These are phyloP conservation scores for Brevimyrus niger DNA, from an alignment of 2,113 vertebrate species.

Conservation along the genomic window DNA sequence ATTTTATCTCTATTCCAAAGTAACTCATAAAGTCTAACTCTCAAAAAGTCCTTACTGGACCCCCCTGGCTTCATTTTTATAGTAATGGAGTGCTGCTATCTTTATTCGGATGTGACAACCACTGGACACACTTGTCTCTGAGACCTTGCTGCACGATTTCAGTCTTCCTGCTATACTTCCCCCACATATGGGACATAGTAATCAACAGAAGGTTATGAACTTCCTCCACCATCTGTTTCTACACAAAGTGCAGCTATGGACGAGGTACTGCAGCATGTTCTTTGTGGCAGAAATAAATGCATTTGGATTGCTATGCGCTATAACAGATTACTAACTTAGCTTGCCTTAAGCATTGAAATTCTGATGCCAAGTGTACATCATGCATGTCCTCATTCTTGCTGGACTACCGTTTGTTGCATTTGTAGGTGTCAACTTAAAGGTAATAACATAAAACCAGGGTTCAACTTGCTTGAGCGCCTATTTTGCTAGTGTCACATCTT, in stretches of 20 bases:
- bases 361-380: background rate
- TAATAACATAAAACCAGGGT: background rate
- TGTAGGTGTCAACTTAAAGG: background rate
- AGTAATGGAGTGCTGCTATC: background rate
- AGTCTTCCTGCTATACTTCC: background rate
- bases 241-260: background rate
- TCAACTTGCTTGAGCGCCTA: background rate
- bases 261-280: background rate
- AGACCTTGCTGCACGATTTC: background rate
- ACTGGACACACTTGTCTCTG: background rate
- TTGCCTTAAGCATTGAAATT: background rate
- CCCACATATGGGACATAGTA: background rate
- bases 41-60: background rate
- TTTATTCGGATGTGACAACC: background rate
- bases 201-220: background rate
- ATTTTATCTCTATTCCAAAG: background rate
- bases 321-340: background rate
- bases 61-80: background rate
- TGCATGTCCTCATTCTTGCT: background rate
- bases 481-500: background rate
- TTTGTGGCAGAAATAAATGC: background rate
- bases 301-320: background rate
- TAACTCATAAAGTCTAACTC: background rate
- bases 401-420: background rate
- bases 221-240: background rate